These are phyloP conservation scores for Nematopogon swammerdamellus DNA, from an alignment of 2,888 invertebrate genomes.

Conservation along the genomic window DNA sequence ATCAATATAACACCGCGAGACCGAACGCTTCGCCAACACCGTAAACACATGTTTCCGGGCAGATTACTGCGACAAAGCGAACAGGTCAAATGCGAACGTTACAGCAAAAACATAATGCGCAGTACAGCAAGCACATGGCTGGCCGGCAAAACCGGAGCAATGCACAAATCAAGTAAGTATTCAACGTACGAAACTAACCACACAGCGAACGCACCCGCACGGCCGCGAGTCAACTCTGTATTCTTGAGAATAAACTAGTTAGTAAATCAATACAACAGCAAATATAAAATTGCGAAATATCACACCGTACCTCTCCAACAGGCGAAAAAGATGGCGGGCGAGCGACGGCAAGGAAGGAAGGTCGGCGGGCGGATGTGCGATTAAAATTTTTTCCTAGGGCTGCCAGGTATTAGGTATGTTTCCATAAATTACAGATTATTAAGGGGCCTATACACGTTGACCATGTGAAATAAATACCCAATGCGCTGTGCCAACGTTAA, in stretches of 20 bases:
- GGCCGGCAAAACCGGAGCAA: constrained; percentile 9
- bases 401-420: too few species aligned
- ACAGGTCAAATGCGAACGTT: constrained; percentile 1
- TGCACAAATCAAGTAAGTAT: too few species aligned
- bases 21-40: neutral
- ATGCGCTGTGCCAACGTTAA: too few species aligned
- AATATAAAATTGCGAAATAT: constrained; percentile 14
- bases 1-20: too few species aligned
- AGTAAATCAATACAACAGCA: neutral
- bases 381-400: neutral
- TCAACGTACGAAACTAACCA: neutral
- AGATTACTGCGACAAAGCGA: too few species aligned
- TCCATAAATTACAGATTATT: too few species aligned
- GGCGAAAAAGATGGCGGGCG: constrained; percentile 48
- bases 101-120: constrained; percentile 42
- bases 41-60: constrained; percentile 1
- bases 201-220: neutral
- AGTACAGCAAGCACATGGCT: constrained; percentile 50
- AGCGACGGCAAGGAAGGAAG: constrained; percentile 13
- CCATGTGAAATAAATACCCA: too few species aligned
- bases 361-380: constrained; percentile 7
- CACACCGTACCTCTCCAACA: constrained; percentile 28
- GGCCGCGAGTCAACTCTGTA: neutral
- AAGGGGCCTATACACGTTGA: too few species aligned
- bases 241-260: neutral